Conservation (phyloP, 2,113 vertebrate species). For the Lycaon pictus region DNA sequence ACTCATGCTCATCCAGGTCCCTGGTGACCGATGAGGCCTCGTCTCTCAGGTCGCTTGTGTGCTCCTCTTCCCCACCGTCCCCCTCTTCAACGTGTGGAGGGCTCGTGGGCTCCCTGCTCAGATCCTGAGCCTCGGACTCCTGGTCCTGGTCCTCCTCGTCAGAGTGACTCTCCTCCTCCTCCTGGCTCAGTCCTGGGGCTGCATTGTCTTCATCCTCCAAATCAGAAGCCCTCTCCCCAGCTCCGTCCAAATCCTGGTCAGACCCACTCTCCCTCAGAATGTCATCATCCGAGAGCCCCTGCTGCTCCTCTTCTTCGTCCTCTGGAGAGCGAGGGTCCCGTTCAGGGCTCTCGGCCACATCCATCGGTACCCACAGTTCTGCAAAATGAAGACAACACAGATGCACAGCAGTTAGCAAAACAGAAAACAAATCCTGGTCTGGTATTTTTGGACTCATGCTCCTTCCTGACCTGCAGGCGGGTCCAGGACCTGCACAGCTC, state of each 20-base stretch:
- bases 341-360: conserved; percentile 95
- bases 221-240: conserved; percentile 76
- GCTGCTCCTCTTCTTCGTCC: conserved; percentile 89
- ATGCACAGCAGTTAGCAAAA: background rate
- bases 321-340: conserved; percentile 94
- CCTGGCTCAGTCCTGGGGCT: conserved; percentile 71
- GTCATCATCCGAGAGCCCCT: conserved; percentile 89
- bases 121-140: conserved; percentile 90
- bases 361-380: conserved; percentile 92
- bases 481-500: background rate
- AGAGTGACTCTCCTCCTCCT: conserved; percentile 84
- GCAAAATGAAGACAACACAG: conserved; percentile 49
- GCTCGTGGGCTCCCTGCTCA: conserved; percentile 78
- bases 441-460: background rate
- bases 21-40: conserved; percentile 95
- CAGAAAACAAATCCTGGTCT: accelerated
- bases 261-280: conserved; percentile 89
- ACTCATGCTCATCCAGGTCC: conserved; percentile 97
- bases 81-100: conserved; percentile 79
- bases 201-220: conserved; percentile 86
- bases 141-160: conserved; percentile 92
- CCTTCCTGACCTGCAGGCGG: background rate
- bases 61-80: conserved; percentile 81
- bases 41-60: conserved; percentile 90
- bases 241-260: conserved; percentile 85